A percentile compares a stretch with the other conserved stretches of the same genome.
Conservation (phyloP, 2,797 vertebrate species). For the Austrolebias charrua region DNA sequence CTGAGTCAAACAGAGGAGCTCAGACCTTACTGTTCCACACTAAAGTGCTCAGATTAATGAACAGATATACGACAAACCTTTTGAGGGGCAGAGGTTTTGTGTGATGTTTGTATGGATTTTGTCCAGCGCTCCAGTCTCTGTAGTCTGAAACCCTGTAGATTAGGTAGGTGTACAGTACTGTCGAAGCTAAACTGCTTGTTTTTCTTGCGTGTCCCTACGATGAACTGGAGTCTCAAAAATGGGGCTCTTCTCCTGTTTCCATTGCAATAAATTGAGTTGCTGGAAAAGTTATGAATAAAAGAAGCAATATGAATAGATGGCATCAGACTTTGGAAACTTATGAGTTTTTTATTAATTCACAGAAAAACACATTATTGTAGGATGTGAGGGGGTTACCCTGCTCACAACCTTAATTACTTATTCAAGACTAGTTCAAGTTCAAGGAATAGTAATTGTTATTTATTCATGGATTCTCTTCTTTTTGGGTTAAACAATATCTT, state of each 20-base stretch:
- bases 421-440: no score
- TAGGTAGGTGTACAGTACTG: not conserved
- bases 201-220: conserved; percentile 2
- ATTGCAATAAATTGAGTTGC: not conserved
- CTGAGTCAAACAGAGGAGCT: not conserved
- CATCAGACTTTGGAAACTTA: not conserved
- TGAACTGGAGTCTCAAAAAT: not conserved
- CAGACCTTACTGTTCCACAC: conserved; percentile 6
- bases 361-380: no score
- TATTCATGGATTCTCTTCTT: no score
- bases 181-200: conserved; percentile 4
- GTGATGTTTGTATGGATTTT: not conserved
- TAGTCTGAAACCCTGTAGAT: not conserved
- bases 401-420: no score
- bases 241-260: conserved; percentile 1
- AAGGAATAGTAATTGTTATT: no score
- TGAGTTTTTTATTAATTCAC: no score
- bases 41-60: not conserved
- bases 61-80: not conserved
- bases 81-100: not conserved
- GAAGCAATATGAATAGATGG: conserved; percentile 2
- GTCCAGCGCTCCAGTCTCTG: not conserved
- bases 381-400: no score
- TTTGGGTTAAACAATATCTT: no score
- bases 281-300: conserved; percentile 5